A percentile compares a stretch with the other conserved stretches of the same genome.
phyloP scores from a whole-genome alignment of 2,113 vertebrate species.

The Regulus satrapa region DNA sequence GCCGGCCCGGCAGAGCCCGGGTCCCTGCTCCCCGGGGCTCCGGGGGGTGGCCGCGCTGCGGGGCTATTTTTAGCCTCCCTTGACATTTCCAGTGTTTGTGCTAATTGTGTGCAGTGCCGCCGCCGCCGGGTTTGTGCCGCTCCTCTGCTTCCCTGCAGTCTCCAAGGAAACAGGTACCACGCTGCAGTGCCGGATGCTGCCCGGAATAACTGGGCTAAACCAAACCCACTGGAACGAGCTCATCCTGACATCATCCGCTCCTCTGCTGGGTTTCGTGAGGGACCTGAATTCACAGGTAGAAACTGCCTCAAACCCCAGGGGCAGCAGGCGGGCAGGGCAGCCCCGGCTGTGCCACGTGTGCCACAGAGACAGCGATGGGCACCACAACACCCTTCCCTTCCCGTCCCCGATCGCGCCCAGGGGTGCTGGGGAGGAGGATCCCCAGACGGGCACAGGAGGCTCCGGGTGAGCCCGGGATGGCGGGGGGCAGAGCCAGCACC shows the following conservation, averaged over 20 bases:
- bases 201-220: not conserved
- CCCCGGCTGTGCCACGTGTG: rapidly evolving
- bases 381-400: rapidly evolving
- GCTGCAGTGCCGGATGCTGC: conserved; percentile 41
- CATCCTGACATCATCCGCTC: not conserved
- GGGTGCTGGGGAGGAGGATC: not conserved
- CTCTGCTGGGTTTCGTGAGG: not conserved
- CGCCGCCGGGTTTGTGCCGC: not conserved
- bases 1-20: rapidly evolving
- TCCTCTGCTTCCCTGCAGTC: conserved; percentile 42
- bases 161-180: conserved; percentile 71
- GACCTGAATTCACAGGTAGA: not conserved
- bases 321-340: not conserved
- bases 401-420: rapidly evolving
- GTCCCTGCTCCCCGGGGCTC: not conserved
- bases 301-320: not conserved
- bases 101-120: conserved; percentile 16
- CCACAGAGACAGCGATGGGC: rapidly evolving
- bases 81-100: conserved; percentile 66
- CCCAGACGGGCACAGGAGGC: not conserved
- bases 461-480: rapidly evolving
- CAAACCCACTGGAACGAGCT: not conserved
- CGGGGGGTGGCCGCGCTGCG: not conserved
- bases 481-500: not conserved
- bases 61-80: conserved; percentile 62